Evolutionary conservation across 2,113 vertebrate species (phyloP), one percentile per base, ranked within the genome.

Genomic region (Mastomys natalensis): DNA sequence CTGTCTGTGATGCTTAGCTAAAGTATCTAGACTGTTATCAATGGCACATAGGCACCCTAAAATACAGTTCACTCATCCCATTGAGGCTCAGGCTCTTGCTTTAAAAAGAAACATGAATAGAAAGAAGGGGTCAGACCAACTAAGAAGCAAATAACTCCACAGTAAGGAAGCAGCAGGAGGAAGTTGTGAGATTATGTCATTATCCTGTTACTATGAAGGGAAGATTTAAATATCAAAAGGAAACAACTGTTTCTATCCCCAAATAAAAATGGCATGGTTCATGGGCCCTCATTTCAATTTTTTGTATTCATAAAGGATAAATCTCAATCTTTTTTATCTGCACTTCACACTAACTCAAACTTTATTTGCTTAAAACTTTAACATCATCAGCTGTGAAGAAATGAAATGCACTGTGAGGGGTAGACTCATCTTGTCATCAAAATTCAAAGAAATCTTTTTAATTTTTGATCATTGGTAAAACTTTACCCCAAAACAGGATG

Each of bases 321-420:
- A 66, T 64, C 93, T 95, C 96, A 97, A 97, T 85, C 93, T 94
- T 97, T 72, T 97, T 93, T 93, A 73, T 97, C 87, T 85, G 51
- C 95, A 87, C 97, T 97, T 97, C 94, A 97, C 91, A 97, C 97
- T 97, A 96, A 97, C 87, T 74, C 95, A 89, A 96, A 95, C 51
- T 98, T 98, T 98, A 98, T 98, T 98, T 94, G 74, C 94, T 94
- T 97, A 97, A 96, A 97, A 97, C 90, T 97, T 97, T 97, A 96
- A 97, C 96, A 97, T 84, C 84, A 91, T 97, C 96, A 97, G 92
- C 95, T 97, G 64, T 96, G 85, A 97, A 97, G 88, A 97, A 97
- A 97, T 70, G 88, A 97, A 97, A 97, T 70, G 84, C 89, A 95
- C 55, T 92, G 77, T 95, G 92, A 89, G 70, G 70, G 94, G 43